Evolutionary conservation across 2,797 vertebrate genomes (phyloP), one percentile per base, ranked within the genome.

Genomic region (Hydrocynus forskahlii): DNA sequence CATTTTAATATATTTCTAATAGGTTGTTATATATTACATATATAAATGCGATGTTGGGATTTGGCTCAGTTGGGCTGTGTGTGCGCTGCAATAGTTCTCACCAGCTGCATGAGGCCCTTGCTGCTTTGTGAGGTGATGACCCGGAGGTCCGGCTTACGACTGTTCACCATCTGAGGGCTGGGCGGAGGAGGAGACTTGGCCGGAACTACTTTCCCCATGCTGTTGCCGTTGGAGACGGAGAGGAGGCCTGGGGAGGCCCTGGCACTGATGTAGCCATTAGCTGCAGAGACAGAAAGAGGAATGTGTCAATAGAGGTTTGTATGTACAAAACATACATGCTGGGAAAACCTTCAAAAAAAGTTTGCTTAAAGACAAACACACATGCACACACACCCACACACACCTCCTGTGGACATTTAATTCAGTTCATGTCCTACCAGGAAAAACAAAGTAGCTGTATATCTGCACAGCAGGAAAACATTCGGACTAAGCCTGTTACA

Each of bases 101-200:
- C 97, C 97, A 98, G 96, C 87, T 98, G 97, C 95, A 97, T 96
- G 54, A 99, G 92, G 84, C 95, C 96, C 90, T 98, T 99, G 80
- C 95, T 92, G 16, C 95, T 91, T 93, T 97, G 97, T 1, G 97
- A 98, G 78, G 97, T 99, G 96, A 99, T 98, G 87, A 99, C 97
- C 1, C 97, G 94, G 66, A 99, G 93, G 94, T 99, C 97, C 0
- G 97, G 96, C 89, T 98, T 99, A 91, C 97, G 96, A 93, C 93
- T 95, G 93, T 90, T 88, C 78, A 92, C 93, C 66, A 97, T 95
- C 91, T 96, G 97, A 48, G 95, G 74, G 85, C 94, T 87, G 25
- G 95, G 93, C 0, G 96, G 89, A 0, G 96, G 94, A 0, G 96
- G 95, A 4, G 97, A 97, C 86, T 97, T 96, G 87, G 97, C 92